Percentiles rank a stretch among this genome's conserved stretches.
Evolutionary conservation across 2,113 vertebrate species (phyloP).

Genomic region (Vulpes ferrilata): DNA sequence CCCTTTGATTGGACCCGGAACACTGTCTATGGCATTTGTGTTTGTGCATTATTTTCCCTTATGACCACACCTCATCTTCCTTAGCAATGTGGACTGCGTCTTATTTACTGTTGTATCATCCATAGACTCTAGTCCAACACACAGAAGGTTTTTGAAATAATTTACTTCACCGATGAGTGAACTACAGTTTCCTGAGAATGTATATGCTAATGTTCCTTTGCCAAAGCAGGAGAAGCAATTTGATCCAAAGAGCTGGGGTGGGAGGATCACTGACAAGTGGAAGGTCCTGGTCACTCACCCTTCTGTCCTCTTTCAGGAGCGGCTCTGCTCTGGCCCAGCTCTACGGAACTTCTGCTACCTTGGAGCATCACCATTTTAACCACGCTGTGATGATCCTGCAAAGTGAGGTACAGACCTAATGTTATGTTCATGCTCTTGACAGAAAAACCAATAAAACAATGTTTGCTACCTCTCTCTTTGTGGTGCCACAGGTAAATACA

Average conservation of each 20-base stretch:
- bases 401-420: conserved; percentile 93
- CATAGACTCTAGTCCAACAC: neutral
- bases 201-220: neutral
- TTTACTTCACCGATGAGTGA: neutral
- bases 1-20: neutral
- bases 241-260: neutral
- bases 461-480: neutral
- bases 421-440: neutral
- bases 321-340: conserved; percentile 98
- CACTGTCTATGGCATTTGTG: neutral
- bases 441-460: neutral
- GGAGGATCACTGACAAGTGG: rapidly evolving
- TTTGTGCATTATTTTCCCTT: neutral
- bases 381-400: conserved; percentile 99
- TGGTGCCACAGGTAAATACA: neutral
- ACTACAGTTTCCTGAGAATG: neutral
- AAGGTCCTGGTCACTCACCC: neutral
- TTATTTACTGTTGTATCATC: neutral
- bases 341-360: conserved; percentile 98
- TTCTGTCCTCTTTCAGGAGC: conserved; percentile 90
- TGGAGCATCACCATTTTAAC: conserved; percentile 99
- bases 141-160: neutral
- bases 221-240: neutral
- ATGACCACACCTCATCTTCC: neutral
- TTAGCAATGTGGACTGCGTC: neutral